Evolutionary conservation across 1,140 invertebrate genomes (phyloP).

Genomic region (Drosophila virilis): DNA sequence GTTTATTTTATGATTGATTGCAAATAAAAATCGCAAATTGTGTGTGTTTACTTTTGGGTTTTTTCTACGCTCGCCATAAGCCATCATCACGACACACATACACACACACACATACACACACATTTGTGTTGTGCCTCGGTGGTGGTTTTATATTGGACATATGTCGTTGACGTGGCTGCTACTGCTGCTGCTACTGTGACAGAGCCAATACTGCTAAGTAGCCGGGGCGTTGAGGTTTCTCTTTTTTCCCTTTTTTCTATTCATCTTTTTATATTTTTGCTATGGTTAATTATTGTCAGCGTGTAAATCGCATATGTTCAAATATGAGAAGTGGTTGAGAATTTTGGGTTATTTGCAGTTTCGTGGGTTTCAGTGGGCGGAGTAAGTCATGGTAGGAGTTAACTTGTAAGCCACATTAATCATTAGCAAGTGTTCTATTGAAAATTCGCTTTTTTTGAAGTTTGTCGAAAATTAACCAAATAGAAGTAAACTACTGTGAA

Average conservation of each 20-base stretch:
- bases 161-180: conserved; percentile 70
- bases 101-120: neutral
- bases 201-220: conserved; percentile 61
- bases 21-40: conserved; percentile 82
- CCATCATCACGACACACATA: conserved; percentile 15
- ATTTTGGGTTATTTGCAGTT: conserved; percentile 9
- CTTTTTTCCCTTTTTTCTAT: conserved; percentile 35
- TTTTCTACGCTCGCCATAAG: conserved; percentile 31
- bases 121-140: conserved; percentile 20
- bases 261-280: conserved; percentile 52
- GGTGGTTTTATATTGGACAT: conserved; percentile 72
- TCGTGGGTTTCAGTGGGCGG: neutral
- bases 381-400: neutral
- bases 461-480: too few species aligned
- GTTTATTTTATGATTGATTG: conserved; percentile 83
- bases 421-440: neutral
- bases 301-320: conserved; percentile 69
- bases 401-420: neutral
- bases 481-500: too few species aligned
- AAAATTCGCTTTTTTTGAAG: too few species aligned
- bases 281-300: conserved; percentile 74
- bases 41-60: conserved; percentile 77
- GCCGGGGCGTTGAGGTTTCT: conserved; percentile 63
- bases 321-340: conserved; percentile 41
- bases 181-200: conserved; percentile 39